phyloP scores from a whole-genome alignment of 2,113 vertebrate genomes.

The Chloropsis cyanopogon region DNA sequence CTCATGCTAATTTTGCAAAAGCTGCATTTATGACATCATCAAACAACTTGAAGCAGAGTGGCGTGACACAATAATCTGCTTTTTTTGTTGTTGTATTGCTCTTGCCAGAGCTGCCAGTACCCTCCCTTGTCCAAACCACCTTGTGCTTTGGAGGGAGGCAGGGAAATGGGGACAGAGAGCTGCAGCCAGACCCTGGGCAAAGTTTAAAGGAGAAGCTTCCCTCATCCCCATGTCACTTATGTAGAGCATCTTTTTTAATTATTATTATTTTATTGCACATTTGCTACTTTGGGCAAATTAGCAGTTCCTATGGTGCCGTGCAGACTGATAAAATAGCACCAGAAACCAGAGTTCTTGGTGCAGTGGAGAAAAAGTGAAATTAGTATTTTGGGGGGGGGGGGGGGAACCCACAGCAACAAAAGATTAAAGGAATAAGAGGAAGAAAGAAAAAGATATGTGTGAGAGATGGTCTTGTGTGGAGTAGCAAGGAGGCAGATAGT shows the following conservation, averaged over 20 bases:
- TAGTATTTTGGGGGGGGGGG: not conserved
- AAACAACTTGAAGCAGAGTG: not conserved
- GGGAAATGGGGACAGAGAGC: not conserved
- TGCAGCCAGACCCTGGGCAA: not conserved
- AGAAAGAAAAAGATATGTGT: rapidly evolving
- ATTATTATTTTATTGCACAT: not conserved
- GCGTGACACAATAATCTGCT: rapidly evolving
- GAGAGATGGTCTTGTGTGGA: not conserved
- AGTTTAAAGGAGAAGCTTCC: not conserved
- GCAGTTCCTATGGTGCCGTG: not conserved
- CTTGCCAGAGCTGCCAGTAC: not conserved
- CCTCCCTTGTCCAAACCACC: not conserved
- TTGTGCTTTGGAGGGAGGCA: not conserved
- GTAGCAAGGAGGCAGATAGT: not conserved
- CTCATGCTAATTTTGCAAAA: not conserved
- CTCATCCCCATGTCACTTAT: not conserved
- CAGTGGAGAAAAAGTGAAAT: not conserved
- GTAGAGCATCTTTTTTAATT: not conserved
- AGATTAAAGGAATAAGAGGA: not conserved
- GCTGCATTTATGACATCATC: not conserved
- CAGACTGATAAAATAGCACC: not conserved
- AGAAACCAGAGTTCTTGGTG: not conserved
- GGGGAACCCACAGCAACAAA: not conserved
- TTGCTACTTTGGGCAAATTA: not conserved
- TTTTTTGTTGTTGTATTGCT: not conserved